phyloP scores from a whole-genome alignment of 1,140 invertebrate species.

The Metopolophium dirhodum region DNA sequence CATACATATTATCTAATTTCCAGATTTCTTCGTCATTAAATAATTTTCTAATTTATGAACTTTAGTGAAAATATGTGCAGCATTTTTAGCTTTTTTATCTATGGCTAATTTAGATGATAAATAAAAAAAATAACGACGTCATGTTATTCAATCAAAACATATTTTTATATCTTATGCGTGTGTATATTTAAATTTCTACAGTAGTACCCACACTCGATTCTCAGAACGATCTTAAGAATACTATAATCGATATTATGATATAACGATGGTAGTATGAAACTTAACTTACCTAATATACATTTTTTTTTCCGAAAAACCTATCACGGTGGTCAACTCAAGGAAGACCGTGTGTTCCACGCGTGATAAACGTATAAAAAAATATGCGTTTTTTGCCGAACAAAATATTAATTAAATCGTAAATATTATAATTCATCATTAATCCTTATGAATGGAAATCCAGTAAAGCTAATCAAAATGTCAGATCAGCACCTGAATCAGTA shows the following conservation, averaged over 20 bases:
- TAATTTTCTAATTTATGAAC: too few relatives aligned
- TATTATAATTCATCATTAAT: slow-evolving; percentile 13
- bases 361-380: neutral
- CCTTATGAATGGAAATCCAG: neutral
- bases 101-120: too few relatives aligned
- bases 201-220: neutral
- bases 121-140: too few relatives aligned
- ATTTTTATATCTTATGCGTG: too few relatives aligned
- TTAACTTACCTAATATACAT: neutral
- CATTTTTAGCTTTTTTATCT: too few relatives aligned
- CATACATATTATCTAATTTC: too few relatives aligned
- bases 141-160: too few relatives aligned
- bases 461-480: neutral
- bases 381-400: neutral
- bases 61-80: too few relatives aligned
- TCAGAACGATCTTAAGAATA: neutral
- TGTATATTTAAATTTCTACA: neutral
- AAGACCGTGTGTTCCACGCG: neutral
- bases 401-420: neutral
- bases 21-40: too few relatives aligned
- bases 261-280: neutral
- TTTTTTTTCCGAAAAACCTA: neutral
- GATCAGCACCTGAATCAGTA: neutral
- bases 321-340: neutral
- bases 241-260: neutral